phyloP scores from a whole-genome alignment of 2,113 vertebrate species.

The Pachycephala philippinensis region DNA sequence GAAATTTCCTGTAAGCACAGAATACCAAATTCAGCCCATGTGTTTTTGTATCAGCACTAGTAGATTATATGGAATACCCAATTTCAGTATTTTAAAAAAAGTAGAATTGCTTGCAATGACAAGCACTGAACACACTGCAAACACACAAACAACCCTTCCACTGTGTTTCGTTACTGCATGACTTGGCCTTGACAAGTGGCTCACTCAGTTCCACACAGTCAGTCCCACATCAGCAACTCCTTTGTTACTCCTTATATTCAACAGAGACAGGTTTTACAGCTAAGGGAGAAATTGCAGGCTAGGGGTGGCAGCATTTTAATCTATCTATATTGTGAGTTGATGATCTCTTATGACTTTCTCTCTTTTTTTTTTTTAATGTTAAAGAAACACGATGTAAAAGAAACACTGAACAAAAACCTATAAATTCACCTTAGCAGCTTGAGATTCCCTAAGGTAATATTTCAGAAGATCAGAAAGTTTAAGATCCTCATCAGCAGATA shows the following conservation, averaged over 20 bases:
- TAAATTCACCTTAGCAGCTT: constrained; percentile 92
- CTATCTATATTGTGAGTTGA: not conserved
- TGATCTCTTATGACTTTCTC: not conserved
- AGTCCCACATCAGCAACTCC: not conserved
- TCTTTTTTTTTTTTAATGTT: too few species aligned
- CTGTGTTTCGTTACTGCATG: not conserved
- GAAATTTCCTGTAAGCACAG: not conserved
- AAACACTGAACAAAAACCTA: not conserved
- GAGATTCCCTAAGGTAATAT: constrained; percentile 96
- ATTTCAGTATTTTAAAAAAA: not conserved
- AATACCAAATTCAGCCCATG: not conserved
- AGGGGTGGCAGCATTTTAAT: not conserved
- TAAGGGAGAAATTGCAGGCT: not conserved
- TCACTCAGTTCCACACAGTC: not conserved
- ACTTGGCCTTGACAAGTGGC: not conserved
- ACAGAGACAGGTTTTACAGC: not conserved
- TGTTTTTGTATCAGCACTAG: not conserved
- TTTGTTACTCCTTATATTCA: not conserved
- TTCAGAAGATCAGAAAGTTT: constrained; percentile 97
- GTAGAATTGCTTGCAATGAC: not conserved
- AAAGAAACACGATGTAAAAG: not conserved
- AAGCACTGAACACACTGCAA: not conserved
- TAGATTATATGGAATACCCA: not conserved
- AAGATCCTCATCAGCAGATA: constrained; percentile 96
- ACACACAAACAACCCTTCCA: not conserved